Base-by-base conservation (phyloP, 1,140 invertebrate genomes). In the Temnothorax longispinosus region DNA sequence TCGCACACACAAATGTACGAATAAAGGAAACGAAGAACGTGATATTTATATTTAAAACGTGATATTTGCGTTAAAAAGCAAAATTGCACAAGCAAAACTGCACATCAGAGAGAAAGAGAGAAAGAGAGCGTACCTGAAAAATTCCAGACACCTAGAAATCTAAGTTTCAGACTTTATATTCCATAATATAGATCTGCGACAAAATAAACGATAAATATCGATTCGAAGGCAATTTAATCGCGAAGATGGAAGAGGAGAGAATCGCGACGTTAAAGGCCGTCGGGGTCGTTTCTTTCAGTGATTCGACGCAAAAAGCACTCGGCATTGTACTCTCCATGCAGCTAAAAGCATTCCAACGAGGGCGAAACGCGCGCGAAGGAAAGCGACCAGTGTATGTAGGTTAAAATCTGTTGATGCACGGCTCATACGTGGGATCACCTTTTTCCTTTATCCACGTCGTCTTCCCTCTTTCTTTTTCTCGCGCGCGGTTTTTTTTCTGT, bases 381-480 rank as follows among this genome's bases (percentile, higher is more conserved):
- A 67, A 80, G 27, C 54, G 62, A 7, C 21, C 67, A 38, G 69
- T 54, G 74, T 89, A 89, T 89, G 88, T 88, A 89, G 85, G 77
- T 90, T 90, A 87, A 89, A 90, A 90, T 89, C 72, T 84, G 88
- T 87, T 87, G 88, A 89, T 87, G 81, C 86, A 86, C 87, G 52
- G 41, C 69, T 41, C 69, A 56, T 78, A 84, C 85, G 85, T 87
- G 85, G 27, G 44, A 75, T 86, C 82, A 84, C 65, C 88, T 87
- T 64, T 87, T 65, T 27, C 75, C 5, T 27, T n/a, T 44, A 11
- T 50, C 60, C 67, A 77, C n/a, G 54, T 62, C n/a, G 15, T 80
- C 58, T 71, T 76, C 56, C 18, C 35, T 69, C 32, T n/a, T 54
- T 10, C n/a, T 10, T 54, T n/a, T n/a, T 41, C n/a, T 3, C 71